Percentiles rank a stretch among this genome's conserved stretches.
Conservation (phyloP, 2,888 invertebrate species). For the Drosophila bunnanda region DNA sequence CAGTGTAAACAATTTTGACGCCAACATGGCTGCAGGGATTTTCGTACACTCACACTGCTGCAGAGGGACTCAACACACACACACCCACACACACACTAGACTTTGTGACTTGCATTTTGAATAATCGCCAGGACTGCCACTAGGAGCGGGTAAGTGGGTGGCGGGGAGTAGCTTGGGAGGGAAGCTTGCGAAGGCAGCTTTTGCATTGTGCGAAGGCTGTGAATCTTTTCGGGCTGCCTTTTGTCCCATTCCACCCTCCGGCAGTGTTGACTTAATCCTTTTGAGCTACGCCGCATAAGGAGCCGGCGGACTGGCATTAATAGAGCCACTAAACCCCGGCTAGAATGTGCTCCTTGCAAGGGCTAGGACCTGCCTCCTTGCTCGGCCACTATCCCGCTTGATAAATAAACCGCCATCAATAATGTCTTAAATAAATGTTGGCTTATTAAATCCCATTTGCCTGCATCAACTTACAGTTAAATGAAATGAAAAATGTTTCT, state of each 20-base stretch:
- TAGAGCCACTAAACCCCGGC: slow-evolving; percentile 53
- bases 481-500: slow-evolving; percentile 70
- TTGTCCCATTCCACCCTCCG: slow-evolving; percentile 48
- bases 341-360: neutral
- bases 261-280: slow-evolving; percentile 75
- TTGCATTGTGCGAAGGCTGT: slow-evolving; percentile 74
- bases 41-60: slow-evolving; percentile 49
- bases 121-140: slow-evolving; percentile 72
- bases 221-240: slow-evolving; percentile 69
- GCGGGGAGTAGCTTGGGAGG: slow-evolving; percentile 15
- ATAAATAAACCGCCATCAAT: slow-evolving; percentile 77
- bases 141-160: slow-evolving; percentile 5
- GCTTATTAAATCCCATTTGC: slow-evolving; percentile 80
- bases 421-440: slow-evolving; percentile 80
- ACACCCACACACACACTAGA: slow-evolving; percentile 32
- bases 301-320: slow-evolving; percentile 50
- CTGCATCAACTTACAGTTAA: slow-evolving; percentile 69
- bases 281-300: slow-evolving; percentile 81
- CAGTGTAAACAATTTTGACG: slow-evolving; percentile 59
- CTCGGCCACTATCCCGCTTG: slow-evolving; percentile 11
- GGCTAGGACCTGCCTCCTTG: too few species aligned
- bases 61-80: slow-evolving; percentile 32
- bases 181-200: slow-evolving; percentile 63
- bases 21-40: slow-evolving; percentile 77
- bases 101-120: slow-evolving; percentile 75